phyloP scores from a whole-genome alignment of 2,113 vertebrate species.

The Ochotona princeps region DNA sequence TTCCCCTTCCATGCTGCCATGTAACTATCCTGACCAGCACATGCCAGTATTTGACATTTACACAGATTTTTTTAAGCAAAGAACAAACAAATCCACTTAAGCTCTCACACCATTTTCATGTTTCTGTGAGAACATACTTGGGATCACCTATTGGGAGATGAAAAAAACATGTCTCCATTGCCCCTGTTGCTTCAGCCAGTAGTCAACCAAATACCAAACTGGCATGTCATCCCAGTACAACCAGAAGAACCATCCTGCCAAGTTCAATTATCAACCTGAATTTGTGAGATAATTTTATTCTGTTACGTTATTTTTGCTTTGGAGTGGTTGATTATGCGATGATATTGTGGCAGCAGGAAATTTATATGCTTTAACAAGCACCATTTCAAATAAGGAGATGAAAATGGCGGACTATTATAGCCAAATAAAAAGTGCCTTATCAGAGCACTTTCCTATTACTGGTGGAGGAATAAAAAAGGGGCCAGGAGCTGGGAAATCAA shows the following conservation, averaged over 20 bases:
- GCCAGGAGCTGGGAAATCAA: too few species aligned
- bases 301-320: background rate
- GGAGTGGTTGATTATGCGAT: background rate
- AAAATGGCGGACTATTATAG: background rate
- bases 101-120: background rate
- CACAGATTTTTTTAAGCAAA: too few species aligned
- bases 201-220: background rate
- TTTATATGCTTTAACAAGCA: background rate
- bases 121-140: background rate
- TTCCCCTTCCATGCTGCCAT: background rate
- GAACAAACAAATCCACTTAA: background rate
- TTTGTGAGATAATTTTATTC: background rate
- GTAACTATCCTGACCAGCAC: background rate
- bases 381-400: background rate
- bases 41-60: background rate
- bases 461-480: too few species aligned
- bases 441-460: background rate
- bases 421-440: background rate
- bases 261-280: background rate
- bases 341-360: background rate
- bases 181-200: background rate
- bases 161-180: background rate
- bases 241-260: background rate
- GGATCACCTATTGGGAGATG: background rate
- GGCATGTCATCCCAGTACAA: background rate